These are phyloP conservation scores for Prinia subflava DNA, from an alignment of 2,113 vertebrate species.

Conservation along the genomic window DNA sequence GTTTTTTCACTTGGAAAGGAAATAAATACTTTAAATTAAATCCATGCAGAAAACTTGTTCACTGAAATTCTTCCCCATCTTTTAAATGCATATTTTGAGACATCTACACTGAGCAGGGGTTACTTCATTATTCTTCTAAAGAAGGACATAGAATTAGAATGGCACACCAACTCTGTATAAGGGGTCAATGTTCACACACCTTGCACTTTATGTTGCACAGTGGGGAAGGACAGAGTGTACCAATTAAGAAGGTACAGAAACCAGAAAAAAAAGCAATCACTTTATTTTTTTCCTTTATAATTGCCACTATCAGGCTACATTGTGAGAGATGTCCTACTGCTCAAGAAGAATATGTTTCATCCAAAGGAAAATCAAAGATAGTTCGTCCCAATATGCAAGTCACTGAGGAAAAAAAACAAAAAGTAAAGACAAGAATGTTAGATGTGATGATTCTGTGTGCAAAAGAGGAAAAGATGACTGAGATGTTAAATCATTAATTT, in stretches of 20 bases:
- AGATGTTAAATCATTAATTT: background rate
- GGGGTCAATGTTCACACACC: background rate
- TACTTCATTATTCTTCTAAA: background rate
- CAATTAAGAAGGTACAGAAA: constrained; percentile 2
- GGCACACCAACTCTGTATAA: background rate
- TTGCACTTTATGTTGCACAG: background rate
- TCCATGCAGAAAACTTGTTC: background rate
- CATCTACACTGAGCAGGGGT: background rate
- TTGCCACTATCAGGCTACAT: background rate
- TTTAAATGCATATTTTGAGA: background rate
- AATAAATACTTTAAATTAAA: constrained; percentile 5
- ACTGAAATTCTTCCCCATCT: background rate
- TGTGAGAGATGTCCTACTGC: background rate
- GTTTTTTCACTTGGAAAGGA: background rate
- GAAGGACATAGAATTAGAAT: background rate
- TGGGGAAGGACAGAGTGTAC: background rate
- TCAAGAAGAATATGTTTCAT: background rate
- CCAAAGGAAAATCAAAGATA: background rate
- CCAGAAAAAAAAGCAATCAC: background rate
- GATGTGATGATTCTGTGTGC: background rate
- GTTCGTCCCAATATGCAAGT: background rate
- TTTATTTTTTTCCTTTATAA: background rate
- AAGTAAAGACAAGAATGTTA: background rate
- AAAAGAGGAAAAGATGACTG: background rate
- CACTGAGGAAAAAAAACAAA: background rate